These are phyloP conservation scores for Plectrocnemia conspersa DNA, from an alignment of 1,140 invertebrate species.

Conservation along the genomic window DNA sequence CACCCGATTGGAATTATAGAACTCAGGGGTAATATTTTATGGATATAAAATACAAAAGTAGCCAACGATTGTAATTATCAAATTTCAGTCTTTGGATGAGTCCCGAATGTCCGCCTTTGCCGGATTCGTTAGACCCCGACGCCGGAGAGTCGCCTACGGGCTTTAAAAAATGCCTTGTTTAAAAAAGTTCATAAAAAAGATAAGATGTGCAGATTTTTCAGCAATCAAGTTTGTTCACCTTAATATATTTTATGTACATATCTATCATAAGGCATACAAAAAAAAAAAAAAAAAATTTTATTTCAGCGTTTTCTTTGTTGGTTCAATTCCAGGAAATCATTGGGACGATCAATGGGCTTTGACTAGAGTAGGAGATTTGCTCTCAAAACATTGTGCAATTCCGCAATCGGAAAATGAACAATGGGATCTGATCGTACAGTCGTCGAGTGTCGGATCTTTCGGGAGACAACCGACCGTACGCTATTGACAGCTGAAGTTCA, in stretches of 20 bases:
- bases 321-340: slow-evolving; percentile 78
- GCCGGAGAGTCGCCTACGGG: slow-evolving; percentile 77
- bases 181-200: slow-evolving; percentile 65
- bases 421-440: slow-evolving; percentile 68
- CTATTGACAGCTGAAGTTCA: slow-evolving; percentile 36
- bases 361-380: slow-evolving; percentile 59
- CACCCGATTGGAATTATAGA: slow-evolving; percentile 88
- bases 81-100: slow-evolving; percentile 76
- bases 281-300: slow-evolving; percentile 15
- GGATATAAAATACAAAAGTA: neutral
- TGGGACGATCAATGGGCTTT: slow-evolving; percentile 68
- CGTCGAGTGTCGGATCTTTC: slow-evolving; percentile 85
- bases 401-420: slow-evolving; percentile 49
- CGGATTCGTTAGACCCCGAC: slow-evolving; percentile 49
- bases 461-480: slow-evolving; percentile 53
- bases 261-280: neutral
- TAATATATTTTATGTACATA: neutral
- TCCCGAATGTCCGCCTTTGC: slow-evolving; percentile 64
- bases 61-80: neutral
- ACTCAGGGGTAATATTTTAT: slow-evolving; percentile 73
- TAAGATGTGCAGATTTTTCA: slow-evolving; percentile 76
- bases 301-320: slow-evolving; percentile 75
- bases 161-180: slow-evolving; percentile 72
- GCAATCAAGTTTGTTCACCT: slow-evolving; percentile 60
- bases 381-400: slow-evolving; percentile 59